Conservation (phyloP, 1,140 invertebrate species). For the Carposina sasakii region DNA sequence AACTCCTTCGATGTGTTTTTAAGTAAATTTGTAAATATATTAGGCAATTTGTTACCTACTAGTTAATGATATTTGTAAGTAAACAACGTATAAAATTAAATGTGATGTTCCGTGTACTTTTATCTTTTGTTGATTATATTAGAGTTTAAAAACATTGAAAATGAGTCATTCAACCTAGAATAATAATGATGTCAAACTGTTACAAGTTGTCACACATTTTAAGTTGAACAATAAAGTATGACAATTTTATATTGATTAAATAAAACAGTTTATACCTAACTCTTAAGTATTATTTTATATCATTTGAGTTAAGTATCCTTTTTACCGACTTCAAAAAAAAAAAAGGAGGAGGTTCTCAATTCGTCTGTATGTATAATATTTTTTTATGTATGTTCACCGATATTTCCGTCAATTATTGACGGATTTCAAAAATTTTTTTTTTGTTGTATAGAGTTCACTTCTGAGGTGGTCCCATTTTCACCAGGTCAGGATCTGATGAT, state of each 20-base stretch:
- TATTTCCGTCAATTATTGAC: too few species aligned
- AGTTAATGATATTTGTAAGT: constrained; percentile 47
- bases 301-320: too few species aligned
- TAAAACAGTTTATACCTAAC: constrained; percentile 49
- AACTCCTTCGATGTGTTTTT: constrained; percentile 49
- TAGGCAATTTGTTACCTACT: constrained; percentile 9
- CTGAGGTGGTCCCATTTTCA: too few species aligned
- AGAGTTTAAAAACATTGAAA: constrained; percentile 54
- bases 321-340: too few species aligned
- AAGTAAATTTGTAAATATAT: constrained; percentile 42
- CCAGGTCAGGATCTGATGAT: too few species aligned
- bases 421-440: too few species aligned
- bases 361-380: too few species aligned
- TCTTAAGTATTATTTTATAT: too few species aligned
- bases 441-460: too few species aligned
- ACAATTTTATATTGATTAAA: constrained; percentile 65
- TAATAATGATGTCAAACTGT: constrained; percentile 35
- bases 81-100: constrained; percentile 30
- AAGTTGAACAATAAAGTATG: constrained; percentile 46
- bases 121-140: constrained; percentile 60
- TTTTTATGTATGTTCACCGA: too few species aligned
- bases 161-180: constrained; percentile 21
- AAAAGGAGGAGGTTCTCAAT: too few species aligned
- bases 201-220: constrained; percentile 47
- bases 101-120: constrained; percentile 21